Evolutionary conservation across 1,140 invertebrate genomes (phyloP), one percentile per base, ranked within the genome.

Genomic region (Himalopsyche phryganea): DNA sequence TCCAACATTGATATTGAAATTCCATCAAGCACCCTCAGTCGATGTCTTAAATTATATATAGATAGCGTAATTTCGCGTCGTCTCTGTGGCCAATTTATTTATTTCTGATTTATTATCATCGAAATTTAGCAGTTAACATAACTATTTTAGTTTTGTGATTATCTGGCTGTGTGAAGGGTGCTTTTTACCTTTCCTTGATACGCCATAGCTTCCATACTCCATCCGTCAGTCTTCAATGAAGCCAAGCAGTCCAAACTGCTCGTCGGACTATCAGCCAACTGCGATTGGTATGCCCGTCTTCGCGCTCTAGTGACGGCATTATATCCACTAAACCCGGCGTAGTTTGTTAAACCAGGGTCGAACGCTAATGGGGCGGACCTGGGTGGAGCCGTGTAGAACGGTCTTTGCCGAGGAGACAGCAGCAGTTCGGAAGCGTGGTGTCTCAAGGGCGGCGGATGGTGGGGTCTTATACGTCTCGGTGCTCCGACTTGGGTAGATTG

Each of bases 361-460:
- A 15, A 15, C 0, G 14, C 15, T 11, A 19, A 18, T 9, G 48
- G 33, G 5, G 10, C 32, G 1, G n/a, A 20, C 4, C 33, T 4
- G 15, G 36, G 23, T 4, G 44, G 44, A 6, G 10, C 44, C 17
- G 5, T 15, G 15, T 13, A 42, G 23, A 32, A 9, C 3, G 17
- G 3, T 5, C 9, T 14, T 19, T 10, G 40, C 36, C 2, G 47
- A n/a, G 42, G 45, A 40, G 47, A 41, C 13, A 64, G 53, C 1
- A 52, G 11, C 28, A 56, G 47, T 23, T 64, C 61, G n/a, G 61
- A 64, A 15, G 61, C 49, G 50, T 64, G 61, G 44, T 64, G 61
- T 1, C 58, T 19, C 41, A 64, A 36, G 1, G 54, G 42, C 3
- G 55, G 56, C 14, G 56, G 50, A 1, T 38, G 40, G 2, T 38